Percentiles rank a stretch among this genome's conserved stretches.
These are phyloP conservation scores for Centroberyx gerrardi DNA, from an alignment of 2,797 vertebrate species.

Conservation along the genomic window DNA sequence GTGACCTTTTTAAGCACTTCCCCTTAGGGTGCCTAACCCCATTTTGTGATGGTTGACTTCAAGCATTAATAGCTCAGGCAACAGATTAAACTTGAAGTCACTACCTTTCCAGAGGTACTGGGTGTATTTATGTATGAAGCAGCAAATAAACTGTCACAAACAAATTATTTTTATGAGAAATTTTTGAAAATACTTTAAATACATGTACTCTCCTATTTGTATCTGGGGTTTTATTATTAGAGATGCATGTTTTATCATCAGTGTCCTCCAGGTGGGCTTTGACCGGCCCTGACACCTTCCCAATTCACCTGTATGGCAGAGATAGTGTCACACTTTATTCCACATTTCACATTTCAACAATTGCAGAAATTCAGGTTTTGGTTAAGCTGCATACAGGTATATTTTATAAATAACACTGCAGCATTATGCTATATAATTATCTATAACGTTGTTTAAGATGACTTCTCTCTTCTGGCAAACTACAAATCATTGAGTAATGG, in stretches of 20 bases:
- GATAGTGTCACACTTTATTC: too few species aligned
- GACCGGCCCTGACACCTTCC: too few species aligned
- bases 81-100: neutral
- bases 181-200: neutral
- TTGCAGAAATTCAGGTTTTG: too few species aligned
- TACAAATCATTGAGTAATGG: too few species aligned
- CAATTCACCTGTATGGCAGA: neutral
- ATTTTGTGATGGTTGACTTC: conserved; percentile 16
- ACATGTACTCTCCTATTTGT: too few species aligned
- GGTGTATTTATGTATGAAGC: neutral
- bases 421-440: too few species aligned
- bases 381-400: too few species aligned
- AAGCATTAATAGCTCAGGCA: conserved; percentile 28
- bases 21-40: conserved; percentile 1
- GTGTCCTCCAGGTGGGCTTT: too few species aligned
- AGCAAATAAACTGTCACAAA: neutral
- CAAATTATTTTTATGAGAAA: neutral
- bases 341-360: too few species aligned
- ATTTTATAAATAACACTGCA: too few species aligned
- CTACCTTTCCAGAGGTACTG: neutral
- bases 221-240: too few species aligned
- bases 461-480: neutral
- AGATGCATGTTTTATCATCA: too few species aligned
- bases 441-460: neutral
- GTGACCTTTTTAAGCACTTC: conserved; percentile 30